Conservation (phyloP, 35 echinoderm and acorn worm species). For the Strongylocentrotus purpuratus region DNA sequence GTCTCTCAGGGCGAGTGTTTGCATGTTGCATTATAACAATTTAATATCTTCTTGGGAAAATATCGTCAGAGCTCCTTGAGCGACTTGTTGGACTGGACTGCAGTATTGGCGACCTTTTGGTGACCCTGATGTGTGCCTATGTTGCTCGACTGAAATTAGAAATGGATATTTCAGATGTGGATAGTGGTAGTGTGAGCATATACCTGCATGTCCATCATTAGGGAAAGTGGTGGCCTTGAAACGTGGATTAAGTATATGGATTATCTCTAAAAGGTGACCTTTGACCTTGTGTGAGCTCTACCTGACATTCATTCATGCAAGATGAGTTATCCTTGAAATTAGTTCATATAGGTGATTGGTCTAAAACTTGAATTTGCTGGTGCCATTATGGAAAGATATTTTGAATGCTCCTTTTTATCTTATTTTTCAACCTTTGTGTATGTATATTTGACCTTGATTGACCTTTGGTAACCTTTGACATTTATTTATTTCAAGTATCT, state of each 20-base stretch:
- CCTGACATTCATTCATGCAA: neutral
- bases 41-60: neutral
- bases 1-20: neutral
- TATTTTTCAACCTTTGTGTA: neutral
- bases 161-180: neutral
- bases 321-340: neutral
- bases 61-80: neutral
- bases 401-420: neutral
- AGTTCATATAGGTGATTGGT: neutral
- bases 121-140: neutral
- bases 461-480: neutral
- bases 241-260: neutral
- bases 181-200: neutral
- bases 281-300: neutral
- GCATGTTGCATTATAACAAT: conserved; percentile 4
- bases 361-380: neutral
- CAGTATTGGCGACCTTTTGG: neutral
- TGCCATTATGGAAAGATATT: neutral
- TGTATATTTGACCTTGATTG: neutral
- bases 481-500: neutral
- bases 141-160: too few relatives aligned
- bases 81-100: neutral
- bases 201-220: too few relatives aligned
- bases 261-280: neutral
- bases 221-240: neutral